A percentile compares a stretch with the other conserved stretches of the same genome.
phyloP scores from a whole-genome alignment of 2,113 vertebrate species.

The Salvelinus sp. region DNA sequence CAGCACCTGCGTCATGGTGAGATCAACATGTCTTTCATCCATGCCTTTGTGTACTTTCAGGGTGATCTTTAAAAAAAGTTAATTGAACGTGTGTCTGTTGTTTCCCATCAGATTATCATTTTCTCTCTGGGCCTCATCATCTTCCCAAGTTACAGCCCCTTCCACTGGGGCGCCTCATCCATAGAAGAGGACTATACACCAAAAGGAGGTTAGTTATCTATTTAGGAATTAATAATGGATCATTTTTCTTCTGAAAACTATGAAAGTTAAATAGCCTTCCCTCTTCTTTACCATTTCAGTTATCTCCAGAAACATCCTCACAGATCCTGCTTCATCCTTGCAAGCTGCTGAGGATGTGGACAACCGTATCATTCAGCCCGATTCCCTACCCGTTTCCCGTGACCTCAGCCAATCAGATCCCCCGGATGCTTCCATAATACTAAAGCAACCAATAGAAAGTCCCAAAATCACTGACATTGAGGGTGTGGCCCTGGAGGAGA shows the following conservation, averaged over 20 bases:
- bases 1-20: constrained; percentile 86
- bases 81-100: constrained; percentile 1
- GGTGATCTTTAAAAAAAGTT: not conserved
- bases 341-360: constrained; percentile 22
- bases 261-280: not conserved
- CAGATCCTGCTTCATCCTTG: constrained; percentile 52
- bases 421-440: not conserved
- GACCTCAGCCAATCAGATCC: constrained; percentile 35
- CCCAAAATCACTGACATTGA: not conserved
- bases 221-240: not conserved
- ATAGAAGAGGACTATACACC: constrained; percentile 66
- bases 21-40: not conserved
- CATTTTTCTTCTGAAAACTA: too few relatives aligned
- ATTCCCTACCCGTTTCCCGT: accelerated
- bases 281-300: constrained; percentile 62
- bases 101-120: constrained; percentile 80
- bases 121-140: constrained; percentile 85
- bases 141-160: constrained; percentile 84
- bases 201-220: constrained; percentile 72
- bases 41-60: not conserved
- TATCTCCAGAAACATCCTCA: constrained; percentile 87
- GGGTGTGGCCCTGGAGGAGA: not conserved
- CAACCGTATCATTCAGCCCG: not conserved
- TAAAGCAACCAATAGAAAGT: constrained; percentile 23
- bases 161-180: constrained; percentile 45